Percentiles rank a stretch among this genome's conserved stretches.
These are phyloP conservation scores for Ceratoteleas bidentatus DNA, from an alignment of 1,140 invertebrate genomes.

Conservation along the genomic window DNA sequence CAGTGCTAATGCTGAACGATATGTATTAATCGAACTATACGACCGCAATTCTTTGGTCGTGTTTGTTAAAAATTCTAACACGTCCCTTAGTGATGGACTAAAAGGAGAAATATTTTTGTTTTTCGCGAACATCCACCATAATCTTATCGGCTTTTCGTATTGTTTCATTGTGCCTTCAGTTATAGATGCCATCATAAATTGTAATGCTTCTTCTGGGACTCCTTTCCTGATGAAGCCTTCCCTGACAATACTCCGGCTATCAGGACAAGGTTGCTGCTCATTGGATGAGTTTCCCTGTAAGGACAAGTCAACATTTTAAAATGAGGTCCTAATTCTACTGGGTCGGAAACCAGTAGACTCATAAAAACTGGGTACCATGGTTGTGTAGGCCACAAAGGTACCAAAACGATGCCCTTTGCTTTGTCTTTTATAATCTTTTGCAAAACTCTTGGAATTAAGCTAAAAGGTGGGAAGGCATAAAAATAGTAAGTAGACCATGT, in stretches of 20 bases:
- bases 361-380: slow-evolving; percentile 22
- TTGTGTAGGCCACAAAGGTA: slow-evolving; percentile 34
- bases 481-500: slow-evolving; percentile 17
- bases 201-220: background rate
- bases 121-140: background rate
- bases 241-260: background rate
- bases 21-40: too few species aligned
- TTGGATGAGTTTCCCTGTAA: background rate
- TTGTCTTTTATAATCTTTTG: slow-evolving; percentile 38
- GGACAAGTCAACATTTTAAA: background rate
- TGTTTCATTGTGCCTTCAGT: background rate
- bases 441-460: slow-evolving; percentile 16
- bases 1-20: too few species aligned
- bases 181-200: background rate
- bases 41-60: too few species aligned
- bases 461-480: slow-evolving; percentile 40
- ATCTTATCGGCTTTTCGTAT: background rate
- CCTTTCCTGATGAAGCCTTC: background rate
- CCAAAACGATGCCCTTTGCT: slow-evolving; percentile 24
- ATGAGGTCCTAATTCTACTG: background rate
- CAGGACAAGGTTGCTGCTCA: background rate
- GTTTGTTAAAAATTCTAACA: too few species aligned
- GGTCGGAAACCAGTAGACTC: background rate
- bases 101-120: background rate
- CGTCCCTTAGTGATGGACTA: background rate